These are phyloP conservation scores for Mythimna albipuncta DNA, from an alignment of 2,888 invertebrate genomes.

Conservation along the genomic window DNA sequence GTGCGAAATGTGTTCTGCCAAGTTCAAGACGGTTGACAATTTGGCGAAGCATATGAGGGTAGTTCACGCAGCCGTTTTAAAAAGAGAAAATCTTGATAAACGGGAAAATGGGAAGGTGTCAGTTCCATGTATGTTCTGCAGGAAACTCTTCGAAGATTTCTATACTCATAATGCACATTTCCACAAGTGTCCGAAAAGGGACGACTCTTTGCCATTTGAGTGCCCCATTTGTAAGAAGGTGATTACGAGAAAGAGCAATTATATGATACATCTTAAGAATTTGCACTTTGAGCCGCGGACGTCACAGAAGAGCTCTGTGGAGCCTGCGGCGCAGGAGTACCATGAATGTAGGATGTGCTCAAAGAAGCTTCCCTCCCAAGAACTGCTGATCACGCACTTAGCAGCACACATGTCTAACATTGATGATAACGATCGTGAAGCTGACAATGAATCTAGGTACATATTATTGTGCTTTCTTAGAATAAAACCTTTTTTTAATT, in stretches of 20 bases:
- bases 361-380: constrained; percentile 80
- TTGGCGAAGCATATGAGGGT: constrained; percentile 84
- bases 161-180: constrained; percentile 79
- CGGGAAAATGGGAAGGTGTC: constrained; percentile 55
- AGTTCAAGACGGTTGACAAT: constrained; percentile 81
- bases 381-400: constrained; percentile 81
- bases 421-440: constrained; percentile 73
- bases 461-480: not conserved
- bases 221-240: constrained; percentile 81
- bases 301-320: constrained; percentile 38
- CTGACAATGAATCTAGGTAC: constrained; percentile 78
- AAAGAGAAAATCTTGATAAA: constrained; percentile 62
- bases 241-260: constrained; percentile 72
- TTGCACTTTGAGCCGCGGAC: constrained; percentile 75
- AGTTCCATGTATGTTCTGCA: constrained; percentile 83
- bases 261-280: constrained; percentile 78
- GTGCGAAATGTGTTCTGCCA: constrained; percentile 81
- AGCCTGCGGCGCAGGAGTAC: constrained; percentile 41
- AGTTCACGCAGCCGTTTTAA: constrained; percentile 81
- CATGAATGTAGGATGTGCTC: constrained; percentile 84
- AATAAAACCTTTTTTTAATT: not conserved
- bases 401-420: constrained; percentile 84
- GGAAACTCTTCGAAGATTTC: constrained; percentile 77
- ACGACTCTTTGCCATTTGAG: constrained; percentile 68
- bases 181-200: constrained; percentile 74